phyloP scores from a whole-genome alignment of 1,140 invertebrate species.

The Sminthurides bifidus region DNA sequence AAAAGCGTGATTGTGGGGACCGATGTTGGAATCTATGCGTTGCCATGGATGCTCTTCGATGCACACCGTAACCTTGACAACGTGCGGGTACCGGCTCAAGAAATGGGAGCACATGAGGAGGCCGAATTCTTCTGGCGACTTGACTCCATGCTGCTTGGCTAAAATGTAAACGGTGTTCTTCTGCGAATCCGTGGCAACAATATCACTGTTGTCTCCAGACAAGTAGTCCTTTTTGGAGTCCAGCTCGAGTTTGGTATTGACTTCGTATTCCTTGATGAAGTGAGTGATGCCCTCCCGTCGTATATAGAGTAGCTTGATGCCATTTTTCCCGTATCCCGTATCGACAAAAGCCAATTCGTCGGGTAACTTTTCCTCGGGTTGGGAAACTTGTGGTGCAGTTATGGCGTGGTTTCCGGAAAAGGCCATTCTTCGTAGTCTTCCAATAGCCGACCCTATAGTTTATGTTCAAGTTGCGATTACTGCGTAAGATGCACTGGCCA shows the following conservation, averaged over 20 bases:
- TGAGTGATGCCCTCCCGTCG: constrained; percentile 49
- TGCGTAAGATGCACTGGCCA: no score
- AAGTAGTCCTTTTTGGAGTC: constrained; percentile 52
- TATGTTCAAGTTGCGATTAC: no score
- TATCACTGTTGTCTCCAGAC: constrained; percentile 53
- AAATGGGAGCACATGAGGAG: constrained; percentile 57
- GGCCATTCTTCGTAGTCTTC: no score
- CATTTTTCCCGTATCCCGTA: constrained; percentile 59
- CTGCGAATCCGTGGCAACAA: constrained; percentile 67
- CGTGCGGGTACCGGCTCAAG: constrained; percentile 55
- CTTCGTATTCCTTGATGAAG: constrained; percentile 57
- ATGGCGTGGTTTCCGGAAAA: no score
- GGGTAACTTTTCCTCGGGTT: background rate
- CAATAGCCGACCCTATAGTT: no score
- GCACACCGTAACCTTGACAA: constrained; percentile 51
- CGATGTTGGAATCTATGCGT: constrained; percentile 45
- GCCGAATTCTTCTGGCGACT: constrained; percentile 59
- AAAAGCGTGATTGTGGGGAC: constrained; percentile 60
- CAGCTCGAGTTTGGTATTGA: constrained; percentile 56
- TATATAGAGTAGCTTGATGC: constrained; percentile 57
- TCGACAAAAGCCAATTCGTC: constrained; percentile 47
- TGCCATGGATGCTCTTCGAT: constrained; percentile 62
- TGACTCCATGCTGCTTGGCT: constrained; percentile 57
- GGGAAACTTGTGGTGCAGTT: no score
- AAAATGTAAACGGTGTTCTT: constrained; percentile 69